phyloP scores from a whole-genome alignment of 2,797 vertebrate species.

The Epinephelus malabaricus region DNA sequence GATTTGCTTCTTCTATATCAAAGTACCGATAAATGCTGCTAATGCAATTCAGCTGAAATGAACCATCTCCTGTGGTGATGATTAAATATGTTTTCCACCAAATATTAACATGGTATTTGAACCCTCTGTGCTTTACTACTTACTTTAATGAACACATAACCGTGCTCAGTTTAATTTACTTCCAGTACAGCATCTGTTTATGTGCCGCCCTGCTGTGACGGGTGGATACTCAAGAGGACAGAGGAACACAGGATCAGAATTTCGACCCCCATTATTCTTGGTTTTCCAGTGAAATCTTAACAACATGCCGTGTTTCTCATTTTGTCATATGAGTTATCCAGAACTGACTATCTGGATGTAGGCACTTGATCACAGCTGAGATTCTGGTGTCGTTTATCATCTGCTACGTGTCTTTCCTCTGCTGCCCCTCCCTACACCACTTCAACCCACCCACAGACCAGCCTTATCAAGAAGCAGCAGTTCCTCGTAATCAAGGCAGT shows the following conservation, averaged over 20 bases:
- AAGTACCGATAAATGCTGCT: too few relatives aligned
- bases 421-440: not conserved
- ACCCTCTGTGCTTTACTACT: not conserved
- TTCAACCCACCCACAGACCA: conserved; percentile 3
- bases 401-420: not conserved
- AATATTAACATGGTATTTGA: not conserved
- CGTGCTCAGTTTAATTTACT: not conserved
- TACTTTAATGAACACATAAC: not conserved
- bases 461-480: conserved; percentile 53
- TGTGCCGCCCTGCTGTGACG: not conserved
- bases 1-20: not conserved
- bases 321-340: not conserved
- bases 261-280: not conserved
- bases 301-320: not conserved
- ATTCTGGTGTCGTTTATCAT: conserved; percentile 5
- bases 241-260: not conserved
- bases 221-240: not conserved
- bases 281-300: conserved; percentile 3
- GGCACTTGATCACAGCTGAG: conserved; percentile 32
- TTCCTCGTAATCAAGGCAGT: conserved; percentile 63
- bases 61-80: not conserved
- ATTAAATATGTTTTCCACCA: not conserved
- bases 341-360: conserved; percentile 23
- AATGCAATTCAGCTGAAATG: not conserved
- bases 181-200: not conserved